Evolutionary conservation across 2,113 vertebrate genomes (phyloP).

Genomic region (Ammospiza nelsoni): DNA sequence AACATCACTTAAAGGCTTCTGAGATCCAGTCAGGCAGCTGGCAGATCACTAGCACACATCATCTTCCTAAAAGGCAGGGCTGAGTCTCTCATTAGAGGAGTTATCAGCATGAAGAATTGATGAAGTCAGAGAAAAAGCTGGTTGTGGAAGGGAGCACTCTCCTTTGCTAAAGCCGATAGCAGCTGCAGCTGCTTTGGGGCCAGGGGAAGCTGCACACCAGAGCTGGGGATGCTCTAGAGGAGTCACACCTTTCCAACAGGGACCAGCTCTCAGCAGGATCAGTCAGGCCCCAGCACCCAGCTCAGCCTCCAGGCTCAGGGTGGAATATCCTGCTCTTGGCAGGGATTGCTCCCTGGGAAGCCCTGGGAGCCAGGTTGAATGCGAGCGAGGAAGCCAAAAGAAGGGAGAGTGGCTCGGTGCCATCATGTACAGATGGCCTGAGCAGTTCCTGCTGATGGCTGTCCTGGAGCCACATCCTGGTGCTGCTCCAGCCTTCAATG

Average conservation of each 20-base stretch:
- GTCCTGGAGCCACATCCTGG: not conserved
- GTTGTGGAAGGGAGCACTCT: not conserved
- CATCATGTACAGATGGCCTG: constrained; percentile 68
- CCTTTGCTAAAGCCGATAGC: not conserved
- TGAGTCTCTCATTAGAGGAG: not conserved
- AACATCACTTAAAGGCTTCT: not conserved
- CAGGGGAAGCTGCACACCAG: not conserved
- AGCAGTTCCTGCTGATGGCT: constrained; percentile 52
- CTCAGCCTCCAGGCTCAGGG: not conserved
- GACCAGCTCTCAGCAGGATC: not conserved
- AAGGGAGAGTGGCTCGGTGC: constrained; percentile 66
- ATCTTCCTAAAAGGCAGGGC: constrained; percentile 22
- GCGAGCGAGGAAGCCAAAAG: not conserved
- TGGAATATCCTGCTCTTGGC: constrained; percentile 30
- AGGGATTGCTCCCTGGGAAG: constrained; percentile 78
- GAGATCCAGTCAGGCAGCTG: not conserved
- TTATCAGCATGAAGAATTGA: constrained; percentile 16
- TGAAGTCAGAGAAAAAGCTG: not conserved
- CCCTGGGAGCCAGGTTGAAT: constrained; percentile 13
- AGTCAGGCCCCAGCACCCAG: not conserved
- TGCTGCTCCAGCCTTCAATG: constrained; percentile 57
- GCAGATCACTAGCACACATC: not conserved
- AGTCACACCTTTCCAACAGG: not conserved
- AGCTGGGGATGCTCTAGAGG: not conserved
- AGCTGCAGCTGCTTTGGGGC: not conserved